These are phyloP conservation scores for Gavia stellata DNA, from an alignment of 2,113 vertebrate genomes.

Conservation along the genomic window DNA sequence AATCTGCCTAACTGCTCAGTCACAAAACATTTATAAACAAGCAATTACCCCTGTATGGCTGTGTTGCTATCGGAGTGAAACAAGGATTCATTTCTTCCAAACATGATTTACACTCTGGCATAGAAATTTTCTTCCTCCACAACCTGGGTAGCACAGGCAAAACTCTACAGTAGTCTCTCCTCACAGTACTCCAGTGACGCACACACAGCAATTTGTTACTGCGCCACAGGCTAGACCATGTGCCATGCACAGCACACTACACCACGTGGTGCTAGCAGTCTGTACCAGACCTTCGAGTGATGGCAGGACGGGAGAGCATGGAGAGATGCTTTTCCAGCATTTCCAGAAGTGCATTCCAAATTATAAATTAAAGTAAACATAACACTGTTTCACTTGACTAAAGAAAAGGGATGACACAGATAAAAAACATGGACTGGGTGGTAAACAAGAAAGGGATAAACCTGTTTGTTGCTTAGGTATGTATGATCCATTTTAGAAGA, in stretches of 20 bases:
- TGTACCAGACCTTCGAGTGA: background rate
- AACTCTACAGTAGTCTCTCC: background rate
- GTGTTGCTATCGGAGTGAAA: background rate
- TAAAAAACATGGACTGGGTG: background rate
- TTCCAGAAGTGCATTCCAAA: background rate
- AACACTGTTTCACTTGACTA: background rate
- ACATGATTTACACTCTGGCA: background rate
- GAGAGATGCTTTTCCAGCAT: background rate
- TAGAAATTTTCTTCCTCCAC: background rate
- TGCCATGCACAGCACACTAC: rapidly evolving
- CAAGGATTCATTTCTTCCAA: background rate
- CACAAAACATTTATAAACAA: background rate
- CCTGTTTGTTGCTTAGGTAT: background rate
- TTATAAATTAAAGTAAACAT: background rate
- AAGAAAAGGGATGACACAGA: background rate
- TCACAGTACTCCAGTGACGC: background rate
- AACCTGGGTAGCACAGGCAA: background rate
- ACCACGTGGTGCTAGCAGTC: background rate
- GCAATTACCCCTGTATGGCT: background rate
- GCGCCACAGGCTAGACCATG: too few relatives aligned
- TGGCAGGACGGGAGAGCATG: background rate
- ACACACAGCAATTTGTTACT: background rate
- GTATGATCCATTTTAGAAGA: background rate
- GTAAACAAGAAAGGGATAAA: background rate
- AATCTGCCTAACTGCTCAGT: background rate